Conservation (phyloP, 1,140 invertebrate species). For the Heliconius himera region DNA sequence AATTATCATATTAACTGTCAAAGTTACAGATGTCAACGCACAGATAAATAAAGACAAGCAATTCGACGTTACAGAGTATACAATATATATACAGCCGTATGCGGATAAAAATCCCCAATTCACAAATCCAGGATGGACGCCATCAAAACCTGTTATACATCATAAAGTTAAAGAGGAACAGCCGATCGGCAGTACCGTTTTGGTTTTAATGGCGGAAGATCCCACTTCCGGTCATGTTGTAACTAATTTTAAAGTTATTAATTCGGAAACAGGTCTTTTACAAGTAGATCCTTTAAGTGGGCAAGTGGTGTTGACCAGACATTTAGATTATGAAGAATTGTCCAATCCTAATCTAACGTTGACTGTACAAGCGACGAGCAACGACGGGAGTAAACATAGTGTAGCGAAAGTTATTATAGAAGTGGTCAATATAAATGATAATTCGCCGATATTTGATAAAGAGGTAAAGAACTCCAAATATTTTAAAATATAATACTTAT, state of each 20-base stretch:
- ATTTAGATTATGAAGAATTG: slow-evolving; percentile 89
- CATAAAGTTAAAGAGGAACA: slow-evolving; percentile 89
- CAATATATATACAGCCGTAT: slow-evolving; percentile 90
- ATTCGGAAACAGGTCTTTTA: slow-evolving; percentile 76
- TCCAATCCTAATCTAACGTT: slow-evolving; percentile 86
- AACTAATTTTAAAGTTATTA: slow-evolving; percentile 83
- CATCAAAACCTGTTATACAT: slow-evolving; percentile 85
- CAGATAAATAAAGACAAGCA: slow-evolving; percentile 86
- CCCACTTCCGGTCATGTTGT: slow-evolving; percentile 85
- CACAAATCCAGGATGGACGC: slow-evolving; percentile 86
- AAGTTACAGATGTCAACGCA: slow-evolving; percentile 88
- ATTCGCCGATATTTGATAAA: slow-evolving; percentile 88
- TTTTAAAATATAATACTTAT: neutral
- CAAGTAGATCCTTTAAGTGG: slow-evolving; percentile 86
- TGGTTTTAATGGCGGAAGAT: slow-evolving; percentile 89
- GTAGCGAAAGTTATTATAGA: slow-evolving; percentile 87
- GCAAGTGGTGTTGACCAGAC: slow-evolving; percentile 86
- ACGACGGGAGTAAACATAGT: slow-evolving; percentile 86
- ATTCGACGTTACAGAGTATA: slow-evolving; percentile 86
- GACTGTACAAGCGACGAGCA: slow-evolving; percentile 87
- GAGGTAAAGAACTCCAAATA: slow-evolving; percentile 66
- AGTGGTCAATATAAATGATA: slow-evolving; percentile 90
- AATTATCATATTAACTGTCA: slow-evolving; percentile 89
- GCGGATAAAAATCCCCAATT: slow-evolving; percentile 91
- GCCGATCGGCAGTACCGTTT: slow-evolving; percentile 87